These are phyloP conservation scores for Stratiolaelaps scimitus DNA, from an alignment of 1,140 invertebrate species.

Conservation along the genomic window DNA sequence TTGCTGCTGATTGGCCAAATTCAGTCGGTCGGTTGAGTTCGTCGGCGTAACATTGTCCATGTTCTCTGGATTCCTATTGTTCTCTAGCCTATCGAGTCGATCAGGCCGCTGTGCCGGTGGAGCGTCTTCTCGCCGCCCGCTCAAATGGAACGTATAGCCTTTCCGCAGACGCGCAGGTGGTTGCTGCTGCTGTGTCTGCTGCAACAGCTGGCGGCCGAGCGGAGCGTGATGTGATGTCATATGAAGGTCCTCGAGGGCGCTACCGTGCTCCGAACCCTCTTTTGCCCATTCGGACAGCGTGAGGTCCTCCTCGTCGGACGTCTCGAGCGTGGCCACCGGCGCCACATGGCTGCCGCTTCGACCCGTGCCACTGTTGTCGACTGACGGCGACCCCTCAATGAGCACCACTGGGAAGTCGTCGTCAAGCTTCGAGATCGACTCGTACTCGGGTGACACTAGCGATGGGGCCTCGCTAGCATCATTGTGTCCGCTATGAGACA, in stretches of 20 bases:
- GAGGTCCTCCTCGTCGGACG: slow-evolving; percentile 23
- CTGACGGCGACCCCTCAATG: not conserved
- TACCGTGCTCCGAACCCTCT: slow-evolving; percentile 13
- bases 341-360: not conserved
- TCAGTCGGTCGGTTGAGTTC: slow-evolving; percentile 10
- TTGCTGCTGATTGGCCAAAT: not conserved
- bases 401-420: slow-evolving; percentile 5
- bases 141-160: slow-evolving; percentile 23
- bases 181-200: not conserved
- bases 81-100: too few species aligned
- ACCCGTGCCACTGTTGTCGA: too few species aligned
- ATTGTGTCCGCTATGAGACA: not conserved
- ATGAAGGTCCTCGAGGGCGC: slow-evolving; percentile 7
- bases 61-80: too few species aligned
- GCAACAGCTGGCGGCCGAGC: too few species aligned
- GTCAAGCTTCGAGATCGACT: slow-evolving; percentile 14
- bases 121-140: not conserved
- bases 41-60: not conserved
- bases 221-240: not conserved
- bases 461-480: not conserved
- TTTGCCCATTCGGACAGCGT: slow-evolving; percentile 22
- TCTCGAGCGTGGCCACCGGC: slow-evolving; percentile 15
- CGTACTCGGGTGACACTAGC: slow-evolving; percentile 15
- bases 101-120: too few species aligned
- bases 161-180: not conserved